Conservation (phyloP, 30 jellyfish, hydroid and myxozoan species). For the Aurelia sp. region DNA sequence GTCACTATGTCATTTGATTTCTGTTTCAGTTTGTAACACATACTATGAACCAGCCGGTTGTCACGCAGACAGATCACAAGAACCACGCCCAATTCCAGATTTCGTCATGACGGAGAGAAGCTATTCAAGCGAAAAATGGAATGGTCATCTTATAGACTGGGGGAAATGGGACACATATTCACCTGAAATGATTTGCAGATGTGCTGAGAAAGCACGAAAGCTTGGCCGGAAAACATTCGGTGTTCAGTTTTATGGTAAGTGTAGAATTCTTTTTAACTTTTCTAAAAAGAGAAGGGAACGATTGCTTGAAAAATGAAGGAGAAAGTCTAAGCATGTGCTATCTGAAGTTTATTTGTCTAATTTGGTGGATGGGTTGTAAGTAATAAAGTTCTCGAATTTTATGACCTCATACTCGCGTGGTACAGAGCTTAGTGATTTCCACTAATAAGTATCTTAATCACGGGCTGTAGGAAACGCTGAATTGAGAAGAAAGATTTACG, state of each 20-base stretch:
- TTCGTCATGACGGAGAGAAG: constrained; percentile 57
- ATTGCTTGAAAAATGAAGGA: background rate
- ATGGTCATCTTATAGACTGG: constrained; percentile 63
- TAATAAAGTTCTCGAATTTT: too few relatives aligned
- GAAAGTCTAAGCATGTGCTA: background rate
- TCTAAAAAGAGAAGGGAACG: too few relatives aligned
- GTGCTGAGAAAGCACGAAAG: constrained; percentile 62
- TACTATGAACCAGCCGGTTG: constrained; percentile 75
- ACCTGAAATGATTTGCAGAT: constrained; percentile 75
- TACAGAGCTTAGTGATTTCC: too few relatives aligned
- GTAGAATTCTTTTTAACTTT: background rate
- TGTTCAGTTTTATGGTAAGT: constrained; percentile 75
- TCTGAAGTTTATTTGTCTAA: background rate
- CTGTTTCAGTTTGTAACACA: constrained; percentile 48
- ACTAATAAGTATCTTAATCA: too few relatives aligned
- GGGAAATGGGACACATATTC: constrained; percentile 55
- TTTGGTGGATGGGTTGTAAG: too few relatives aligned
- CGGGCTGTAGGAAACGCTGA: too few relatives aligned
- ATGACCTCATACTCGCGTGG: too few relatives aligned
- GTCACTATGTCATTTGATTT: background rate
- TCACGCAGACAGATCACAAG: constrained; percentile 26
- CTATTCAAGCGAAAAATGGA: constrained; percentile 40
- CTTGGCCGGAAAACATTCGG: constrained; percentile 41
- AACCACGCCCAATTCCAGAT: constrained; percentile 63
- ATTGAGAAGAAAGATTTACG: too few relatives aligned